Base-by-base conservation (phyloP, 2,888 invertebrate species). In the Agrotis exclamationis region DNA sequence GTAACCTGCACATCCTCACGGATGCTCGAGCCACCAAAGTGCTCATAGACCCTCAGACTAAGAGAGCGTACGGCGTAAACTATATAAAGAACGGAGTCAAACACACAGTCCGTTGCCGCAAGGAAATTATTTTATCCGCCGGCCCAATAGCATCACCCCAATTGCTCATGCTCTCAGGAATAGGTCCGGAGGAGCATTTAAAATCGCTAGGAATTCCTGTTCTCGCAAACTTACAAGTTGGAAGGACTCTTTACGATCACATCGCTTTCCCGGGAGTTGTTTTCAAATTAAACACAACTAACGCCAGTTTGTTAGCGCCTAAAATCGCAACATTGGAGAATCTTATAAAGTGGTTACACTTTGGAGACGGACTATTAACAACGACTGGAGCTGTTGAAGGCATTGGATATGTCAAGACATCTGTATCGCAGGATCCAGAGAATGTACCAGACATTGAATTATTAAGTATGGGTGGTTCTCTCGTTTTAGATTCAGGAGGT, bases 71-170 rank as follows among this genome's bases (percentile, higher is more conserved):
- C 77, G 98, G 97, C 0, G 97, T 98, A 0, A 96, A 98, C 82
- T 97, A 97, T 74, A 90, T 97, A 0, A 97, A 97, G 79, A 96
- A 97, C 66, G 96, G 96, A 16, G 89, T 92, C 14, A 93, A 91
- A 57, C 91, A 93, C 60, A 94, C 91, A 18, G 97, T 97, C 0
- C 94, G 94, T n/a, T 98, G 98, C 7, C 96, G 96, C 54, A 98
- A 98, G 87, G 99, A 99, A 94, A 97, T 99, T 0, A 98, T 99
- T 74, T 88, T 99, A 24, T 97, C 98, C 14, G 98, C 98, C 0
- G 99, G 99, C 1, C 97, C 99, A 1, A 97, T 99, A 76, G 98
- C 98, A 85, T 98, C 98, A 0, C 99, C 99, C 0, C 99, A 99
- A 91, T 90, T 99, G 20, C 96, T 99, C n/a, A 98, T 99, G 98